Base-by-base conservation (phyloP, 2,888 invertebrate genomes). In the Drosophila paracracens region DNA sequence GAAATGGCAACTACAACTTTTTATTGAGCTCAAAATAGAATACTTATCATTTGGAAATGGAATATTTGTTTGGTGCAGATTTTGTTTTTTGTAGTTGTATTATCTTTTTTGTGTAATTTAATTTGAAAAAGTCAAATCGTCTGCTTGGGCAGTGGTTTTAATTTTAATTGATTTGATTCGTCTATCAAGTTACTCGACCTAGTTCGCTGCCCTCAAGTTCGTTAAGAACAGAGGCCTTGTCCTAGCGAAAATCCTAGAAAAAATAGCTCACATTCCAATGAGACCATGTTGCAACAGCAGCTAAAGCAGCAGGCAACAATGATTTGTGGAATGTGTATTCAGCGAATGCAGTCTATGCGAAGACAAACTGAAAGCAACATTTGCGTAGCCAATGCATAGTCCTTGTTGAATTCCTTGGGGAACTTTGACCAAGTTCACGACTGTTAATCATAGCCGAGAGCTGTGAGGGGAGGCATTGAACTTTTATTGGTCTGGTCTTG, bases 171-270 rank as follows among this genome's bases (percentile, higher is more conserved):
- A 29, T 43, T 40, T 38, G 58, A 18, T 62, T 68, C 73, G 78
- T 80, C 69, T 70, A 87, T 71, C 74, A 69, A 64, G 58, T 58
- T 52, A 66, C 58, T 57, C 61, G 76, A 88, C 76, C 88, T 60
- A 52, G 40, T 25, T 38, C n/a, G 7, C 11, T 54, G 54, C 33
- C 50, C 71, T 11, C 13, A 56, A 36, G 21, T 21, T 56, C 10
- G 31, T n/a, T 16, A 60, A 57, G 59, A 70, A 68, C 74, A 64
- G 53, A 3, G 16, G 35, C 46, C 48, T 48, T 53, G 68, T 58
- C 68, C 82, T 74, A 74, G 10, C 21, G 36, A 57, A 31, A 16
- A 16, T n/a, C 13, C 4, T 36, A 27, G 21, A 11, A 3, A 16
- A 38, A 13, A 4, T 13, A 5, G 3, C 4, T 31, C 33, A 10